Base-by-base conservation (phyloP, 2,888 invertebrate genomes). In the Gonocerus acuteangulatus region DNA sequence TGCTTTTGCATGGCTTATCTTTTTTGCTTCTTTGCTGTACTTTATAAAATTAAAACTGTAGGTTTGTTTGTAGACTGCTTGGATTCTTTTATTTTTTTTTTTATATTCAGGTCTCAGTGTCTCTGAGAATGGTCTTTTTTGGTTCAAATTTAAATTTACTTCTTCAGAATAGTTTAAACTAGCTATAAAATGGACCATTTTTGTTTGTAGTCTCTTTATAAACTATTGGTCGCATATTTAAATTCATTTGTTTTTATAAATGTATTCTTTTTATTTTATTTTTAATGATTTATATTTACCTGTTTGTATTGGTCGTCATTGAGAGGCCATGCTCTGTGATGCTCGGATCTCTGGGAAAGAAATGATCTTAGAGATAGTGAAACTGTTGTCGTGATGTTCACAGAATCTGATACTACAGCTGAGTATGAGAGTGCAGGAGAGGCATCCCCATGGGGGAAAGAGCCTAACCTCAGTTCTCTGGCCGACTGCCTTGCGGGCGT, bases 381-480 rank as follows among this genome's bases (percentile, higher is more conserved):
- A 13, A 60, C 16, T 44, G 48, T 52, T 32, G 32, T 61, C 22
- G 16, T 54, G 54, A 21, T 62, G 48, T 51, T 57, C 45, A 32
- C 60, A 62, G 62, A 62, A 47, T 61, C 66, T 45, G 66, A 66
- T 59, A 54, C 64, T 11, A 64, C 66, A 32, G 61, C 61, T 2
- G 66, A 66, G 39, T 66, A 62, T 60, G 66, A 64, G 34, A 66
- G 66, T 62, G 64, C 64, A 13, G 61, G 64, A n/a, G 66, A 66
- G 51, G 52, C 48, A 32, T 36, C 57, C 23, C 57, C 57, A n/a
- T 47, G 47, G 57, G 54, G 44, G 21, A 61, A 61, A 19, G 27
- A 39, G 2, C 22, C 44, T 2, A 60, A 60, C 36, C 7, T 60
- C 6, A 49, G 23, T 51, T 27, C 48, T 27, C 47, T 61, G 19